phyloP scores from a whole-genome alignment of 2,888 invertebrate genomes.

The Tetranychus truncatus region DNA sequence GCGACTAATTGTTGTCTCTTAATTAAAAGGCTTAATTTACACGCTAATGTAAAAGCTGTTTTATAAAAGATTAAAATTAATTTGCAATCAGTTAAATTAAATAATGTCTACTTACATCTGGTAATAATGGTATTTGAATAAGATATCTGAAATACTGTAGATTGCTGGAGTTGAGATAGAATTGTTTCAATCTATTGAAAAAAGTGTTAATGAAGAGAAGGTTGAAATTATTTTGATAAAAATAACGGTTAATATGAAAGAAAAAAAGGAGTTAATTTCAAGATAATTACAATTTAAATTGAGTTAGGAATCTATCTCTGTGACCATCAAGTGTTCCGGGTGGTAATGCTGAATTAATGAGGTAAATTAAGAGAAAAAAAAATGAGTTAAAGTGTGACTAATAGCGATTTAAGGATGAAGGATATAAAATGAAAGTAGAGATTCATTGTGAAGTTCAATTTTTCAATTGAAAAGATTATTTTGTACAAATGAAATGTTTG shows the following conservation, averaged over 20 bases:
- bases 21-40: too few species aligned
- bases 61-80: background rate
- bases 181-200: conserved; percentile 49
- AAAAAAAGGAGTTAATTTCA: background rate
- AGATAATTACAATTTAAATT: conserved; percentile 48
- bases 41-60: too few species aligned
- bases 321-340: conserved; percentile 77
- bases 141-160: conserved; percentile 93
- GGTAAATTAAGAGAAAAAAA: conserved; percentile 19
- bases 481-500: background rate
- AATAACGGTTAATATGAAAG: background rate
- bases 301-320: conserved; percentile 67
- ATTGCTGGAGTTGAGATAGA: conserved; percentile 78
- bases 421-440: too few species aligned
- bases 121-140: conserved; percentile 75
- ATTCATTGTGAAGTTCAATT: too few species aligned
- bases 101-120: conserved; percentile 44
- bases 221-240: background rate
- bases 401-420: too few species aligned
- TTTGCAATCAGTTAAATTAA: background rate
- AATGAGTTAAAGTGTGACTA: conserved; percentile 8
- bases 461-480: background rate
- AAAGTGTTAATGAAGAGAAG: background rate
- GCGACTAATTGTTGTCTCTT: too few species aligned
- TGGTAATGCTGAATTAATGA: conserved; percentile 45